phyloP scores from a whole-genome alignment of 2,888 invertebrate genomes.

The Spisula solida region DNA sequence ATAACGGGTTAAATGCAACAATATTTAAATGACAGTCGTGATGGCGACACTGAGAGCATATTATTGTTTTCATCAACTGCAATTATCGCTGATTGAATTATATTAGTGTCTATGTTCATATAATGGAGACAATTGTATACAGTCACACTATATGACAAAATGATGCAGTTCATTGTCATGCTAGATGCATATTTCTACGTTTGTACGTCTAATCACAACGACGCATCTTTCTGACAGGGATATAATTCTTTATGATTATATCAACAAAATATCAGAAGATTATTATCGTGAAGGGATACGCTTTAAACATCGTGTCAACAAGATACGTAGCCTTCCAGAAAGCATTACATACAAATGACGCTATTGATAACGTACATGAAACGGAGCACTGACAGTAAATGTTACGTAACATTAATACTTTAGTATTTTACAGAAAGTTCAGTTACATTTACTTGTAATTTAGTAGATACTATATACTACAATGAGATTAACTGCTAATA shows the following conservation, averaged over 20 bases:
- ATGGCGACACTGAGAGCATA: background rate
- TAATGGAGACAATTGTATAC: background rate
- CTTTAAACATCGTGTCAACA: background rate
- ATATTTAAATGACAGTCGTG: too few relatives aligned
- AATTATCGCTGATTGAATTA: background rate
- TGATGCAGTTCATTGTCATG: background rate
- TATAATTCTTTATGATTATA: background rate
- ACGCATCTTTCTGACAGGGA: background rate
- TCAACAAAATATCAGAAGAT: background rate
- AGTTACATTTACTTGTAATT: too few relatives aligned
- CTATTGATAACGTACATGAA: background rate
- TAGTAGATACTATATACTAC: too few relatives aligned
- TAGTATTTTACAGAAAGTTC: background rate
- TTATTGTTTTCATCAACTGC: background rate
- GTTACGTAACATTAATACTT: background rate
- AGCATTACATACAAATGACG: background rate
- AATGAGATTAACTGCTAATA: too few relatives aligned
- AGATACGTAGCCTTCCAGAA: background rate
- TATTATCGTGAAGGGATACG: background rate
- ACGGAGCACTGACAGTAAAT: background rate
- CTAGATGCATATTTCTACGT: background rate
- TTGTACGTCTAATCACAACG: background rate
- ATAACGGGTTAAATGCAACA: too few relatives aligned
- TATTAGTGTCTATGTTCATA: background rate
- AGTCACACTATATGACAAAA: background rate